These are phyloP conservation scores for Ooceraea biroi DNA, from an alignment of 1,140 invertebrate genomes.

Conservation along the genomic window DNA sequence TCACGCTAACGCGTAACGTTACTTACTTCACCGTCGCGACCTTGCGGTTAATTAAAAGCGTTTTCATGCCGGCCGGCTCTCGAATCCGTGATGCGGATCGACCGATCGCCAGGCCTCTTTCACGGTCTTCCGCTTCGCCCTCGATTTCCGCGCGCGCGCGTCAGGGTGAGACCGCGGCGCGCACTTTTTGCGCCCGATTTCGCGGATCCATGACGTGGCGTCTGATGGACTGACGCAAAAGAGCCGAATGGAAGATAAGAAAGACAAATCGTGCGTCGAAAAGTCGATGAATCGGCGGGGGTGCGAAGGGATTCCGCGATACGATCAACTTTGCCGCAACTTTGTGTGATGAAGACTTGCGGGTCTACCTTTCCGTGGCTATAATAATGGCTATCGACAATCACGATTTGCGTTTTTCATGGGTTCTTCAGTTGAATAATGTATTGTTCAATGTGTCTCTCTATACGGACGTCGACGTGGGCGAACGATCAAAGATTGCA, in stretches of 20 bases:
- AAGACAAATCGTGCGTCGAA: not conserved
- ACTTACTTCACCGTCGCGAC: conserved; percentile 55
- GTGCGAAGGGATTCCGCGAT: not conserved
- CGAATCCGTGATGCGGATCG: conserved; percentile 29
- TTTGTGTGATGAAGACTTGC: no score
- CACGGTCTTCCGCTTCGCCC: conserved; percentile 11
- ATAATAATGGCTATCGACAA: no score
- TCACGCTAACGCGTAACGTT: conserved; percentile 48
- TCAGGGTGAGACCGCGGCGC: conserved; percentile 21
- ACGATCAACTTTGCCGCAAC: no score
- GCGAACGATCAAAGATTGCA: not conserved
- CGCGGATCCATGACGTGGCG: conserved; percentile 19
- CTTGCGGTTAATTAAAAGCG: conserved; percentile 61
- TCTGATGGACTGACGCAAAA: no score
- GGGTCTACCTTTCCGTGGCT: no score
- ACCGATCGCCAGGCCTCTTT: conserved; percentile 11
- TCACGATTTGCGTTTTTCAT: no score
- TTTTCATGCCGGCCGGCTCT: conserved; percentile 43
- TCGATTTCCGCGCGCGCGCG: conserved; percentile 38
- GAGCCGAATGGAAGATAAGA: not conserved
- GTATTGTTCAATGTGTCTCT: no score
- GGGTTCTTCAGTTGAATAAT: no score
- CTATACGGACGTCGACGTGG: not conserved
- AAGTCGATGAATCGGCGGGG: not conserved
- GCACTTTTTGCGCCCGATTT: conserved; percentile 2